Percentiles rank a stretch among this genome's conserved stretches.
These are phyloP conservation scores for Solenodon paradoxus DNA, from an alignment of 2,113 vertebrate genomes.

Conservation along the genomic window DNA sequence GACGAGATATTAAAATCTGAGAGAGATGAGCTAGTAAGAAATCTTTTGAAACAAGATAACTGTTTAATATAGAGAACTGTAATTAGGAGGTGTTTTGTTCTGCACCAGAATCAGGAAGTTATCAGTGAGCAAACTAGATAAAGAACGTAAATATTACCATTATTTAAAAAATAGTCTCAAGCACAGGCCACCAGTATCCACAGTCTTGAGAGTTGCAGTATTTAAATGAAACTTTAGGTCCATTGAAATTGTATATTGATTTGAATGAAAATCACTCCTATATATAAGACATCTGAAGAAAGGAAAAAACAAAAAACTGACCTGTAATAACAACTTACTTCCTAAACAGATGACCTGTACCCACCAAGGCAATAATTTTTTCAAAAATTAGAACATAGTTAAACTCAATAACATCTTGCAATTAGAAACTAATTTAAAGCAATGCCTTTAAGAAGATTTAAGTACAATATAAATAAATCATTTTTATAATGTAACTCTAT, in stretches of 20 bases:
- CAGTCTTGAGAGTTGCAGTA: not conserved
- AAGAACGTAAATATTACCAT: conserved; percentile 61
- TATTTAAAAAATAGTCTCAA: conserved; percentile 50
- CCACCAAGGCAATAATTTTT: not conserved
- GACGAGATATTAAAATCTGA: conserved; percentile 72
- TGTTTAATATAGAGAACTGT: not conserved
- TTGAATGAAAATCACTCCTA: no score
- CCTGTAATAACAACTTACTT: not conserved
- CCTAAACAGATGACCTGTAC: not conserved
- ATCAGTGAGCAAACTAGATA: conserved; percentile 57
- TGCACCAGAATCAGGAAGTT: conserved; percentile 42
- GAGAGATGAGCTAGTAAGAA: conserved; percentile 76
- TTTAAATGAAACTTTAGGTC: no score
- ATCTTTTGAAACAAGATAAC: conserved; percentile 58
- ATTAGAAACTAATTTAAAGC: not conserved
- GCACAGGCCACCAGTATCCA: not conserved
- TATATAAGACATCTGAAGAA: no score
- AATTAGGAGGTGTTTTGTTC: conserved; percentile 43
- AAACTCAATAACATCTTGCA: not conserved
- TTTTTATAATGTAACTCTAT: not conserved
- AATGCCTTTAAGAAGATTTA: not conserved
- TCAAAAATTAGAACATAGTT: not conserved
- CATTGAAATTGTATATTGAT: no score
- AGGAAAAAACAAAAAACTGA: no score
- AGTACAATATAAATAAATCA: not conserved